Evolutionary conservation across 1,140 invertebrate genomes (phyloP).

Genomic region (Pseudomyrmex pallidus): DNA sequence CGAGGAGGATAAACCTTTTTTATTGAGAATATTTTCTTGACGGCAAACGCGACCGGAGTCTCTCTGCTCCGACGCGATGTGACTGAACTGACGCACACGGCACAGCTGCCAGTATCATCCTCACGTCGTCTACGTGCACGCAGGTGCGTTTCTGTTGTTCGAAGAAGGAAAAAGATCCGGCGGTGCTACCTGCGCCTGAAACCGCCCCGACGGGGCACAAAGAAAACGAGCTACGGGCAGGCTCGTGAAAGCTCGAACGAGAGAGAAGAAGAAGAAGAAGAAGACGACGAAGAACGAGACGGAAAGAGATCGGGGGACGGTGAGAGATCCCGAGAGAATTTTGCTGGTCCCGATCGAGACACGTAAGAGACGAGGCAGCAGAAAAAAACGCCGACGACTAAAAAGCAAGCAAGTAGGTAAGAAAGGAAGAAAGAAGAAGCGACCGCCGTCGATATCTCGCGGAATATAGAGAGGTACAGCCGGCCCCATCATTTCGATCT

Average conservation of each 20-base stretch:
- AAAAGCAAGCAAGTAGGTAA: constrained; percentile 29
- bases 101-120: neutral
- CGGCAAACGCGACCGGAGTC: neutral
- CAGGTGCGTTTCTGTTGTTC: constrained; percentile 42
- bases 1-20: neutral
- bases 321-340: constrained; percentile 66
- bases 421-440: constrained; percentile 8
- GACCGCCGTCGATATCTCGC: constrained; percentile 54
- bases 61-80: neutral
- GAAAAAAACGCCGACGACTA: constrained; percentile 44
- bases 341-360: constrained; percentile 40
- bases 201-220: constrained; percentile 74
- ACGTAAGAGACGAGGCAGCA: constrained; percentile 33
- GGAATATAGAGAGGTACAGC: constrained; percentile 64
- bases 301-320: neutral
- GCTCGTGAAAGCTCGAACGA: neutral
- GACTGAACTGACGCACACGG: constrained; percentile 15
- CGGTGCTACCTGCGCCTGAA: constrained; percentile 76
- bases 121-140: constrained; percentile 10
- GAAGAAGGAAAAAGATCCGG: constrained; percentile 53
- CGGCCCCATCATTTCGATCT: constrained; percentile 3
- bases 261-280: neutral
- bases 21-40: constrained; percentile 15
- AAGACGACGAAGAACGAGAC: neutral
- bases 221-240: constrained; percentile 69